phyloP scores from a whole-genome alignment of 2,888 invertebrate species.

The Cerastis leucographa region DNA sequence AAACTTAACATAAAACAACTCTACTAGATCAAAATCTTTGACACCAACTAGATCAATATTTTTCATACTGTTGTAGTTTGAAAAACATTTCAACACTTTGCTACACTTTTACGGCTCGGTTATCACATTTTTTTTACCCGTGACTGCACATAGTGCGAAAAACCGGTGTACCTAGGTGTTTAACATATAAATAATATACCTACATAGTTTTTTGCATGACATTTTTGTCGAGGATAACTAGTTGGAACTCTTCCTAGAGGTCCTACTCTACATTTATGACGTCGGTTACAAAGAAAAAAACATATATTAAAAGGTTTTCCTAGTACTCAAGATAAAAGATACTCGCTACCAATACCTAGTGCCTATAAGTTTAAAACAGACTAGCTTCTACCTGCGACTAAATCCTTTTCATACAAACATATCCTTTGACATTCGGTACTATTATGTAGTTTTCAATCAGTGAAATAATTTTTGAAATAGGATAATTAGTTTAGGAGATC shows the following conservation, averaged over 20 bases:
- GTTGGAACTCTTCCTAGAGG: conserved; percentile 74
- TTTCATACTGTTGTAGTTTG: not conserved
- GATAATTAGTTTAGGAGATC: not conserved
- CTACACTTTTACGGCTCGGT: not conserved
- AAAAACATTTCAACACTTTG: not conserved
- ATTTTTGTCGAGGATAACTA: conserved; percentile 78
- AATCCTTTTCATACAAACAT: not conserved
- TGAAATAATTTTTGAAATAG: not conserved
- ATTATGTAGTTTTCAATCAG: not conserved
- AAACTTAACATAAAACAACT: not conserved
- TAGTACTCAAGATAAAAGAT: not conserved
- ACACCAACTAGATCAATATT: too few relatives aligned
- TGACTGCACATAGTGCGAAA: not conserved
- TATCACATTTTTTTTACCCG: not conserved
- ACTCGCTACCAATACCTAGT: not conserved
- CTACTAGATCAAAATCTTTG: not conserved
- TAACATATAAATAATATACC: conserved; percentile 29
- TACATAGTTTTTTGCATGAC: conserved; percentile 66
- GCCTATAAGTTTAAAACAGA: not conserved
- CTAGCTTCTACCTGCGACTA: not conserved
- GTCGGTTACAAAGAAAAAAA: conserved; percentile 55
- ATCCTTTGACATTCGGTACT: not conserved
- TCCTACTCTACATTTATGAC: conserved; percentile 62
- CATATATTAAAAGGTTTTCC: not conserved
- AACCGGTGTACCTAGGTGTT: conserved; percentile 58